phyloP scores from a whole-genome alignment of 1,140 invertebrate genomes.

The Drosophila simulans region DNA sequence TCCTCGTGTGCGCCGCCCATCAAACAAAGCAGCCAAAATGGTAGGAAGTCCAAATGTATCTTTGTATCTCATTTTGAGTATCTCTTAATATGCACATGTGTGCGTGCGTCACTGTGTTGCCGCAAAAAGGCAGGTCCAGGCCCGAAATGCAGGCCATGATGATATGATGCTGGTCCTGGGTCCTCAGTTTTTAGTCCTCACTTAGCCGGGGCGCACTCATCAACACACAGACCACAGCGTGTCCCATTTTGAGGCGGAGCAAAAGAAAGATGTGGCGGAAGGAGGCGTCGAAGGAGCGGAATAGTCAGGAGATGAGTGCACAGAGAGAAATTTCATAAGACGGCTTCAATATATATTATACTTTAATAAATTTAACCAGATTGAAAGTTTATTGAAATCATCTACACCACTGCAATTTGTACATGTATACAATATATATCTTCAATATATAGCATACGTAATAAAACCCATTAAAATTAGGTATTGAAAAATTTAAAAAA shows the following conservation, averaged over 20 bases:
- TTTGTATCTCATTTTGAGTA: constrained; percentile 82
- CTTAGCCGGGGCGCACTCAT: constrained; percentile 74
- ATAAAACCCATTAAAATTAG: too few relatives aligned
- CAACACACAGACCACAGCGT: constrained; percentile 79
- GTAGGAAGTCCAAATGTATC: constrained; percentile 83
- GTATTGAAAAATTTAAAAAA: too few relatives aligned
- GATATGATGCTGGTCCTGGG: constrained; percentile 49
- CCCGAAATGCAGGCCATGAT: constrained; percentile 66
- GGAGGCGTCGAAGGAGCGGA: constrained; percentile 15
- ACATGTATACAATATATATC: too few relatives aligned
- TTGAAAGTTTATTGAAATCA: too few relatives aligned
- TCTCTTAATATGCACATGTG: constrained; percentile 74
- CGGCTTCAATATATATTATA: too few relatives aligned
- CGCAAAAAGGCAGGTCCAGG: constrained; percentile 74
- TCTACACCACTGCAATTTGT: too few relatives aligned
- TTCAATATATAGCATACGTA: too few relatives aligned
- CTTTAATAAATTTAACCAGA: too few relatives aligned
- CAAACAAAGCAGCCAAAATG: constrained; percentile 74
- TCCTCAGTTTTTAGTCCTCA: constrained; percentile 50
- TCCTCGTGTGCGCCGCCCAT: constrained; percentile 74
- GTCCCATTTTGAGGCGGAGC: constrained; percentile 72
- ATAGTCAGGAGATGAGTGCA: constrained; percentile 33
- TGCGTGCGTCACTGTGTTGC: constrained; percentile 41
- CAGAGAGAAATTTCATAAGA: background rate
- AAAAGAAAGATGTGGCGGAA: constrained; percentile 60